phyloP scores from a whole-genome alignment of 2,888 invertebrate genomes.

The Baccha elongata region DNA sequence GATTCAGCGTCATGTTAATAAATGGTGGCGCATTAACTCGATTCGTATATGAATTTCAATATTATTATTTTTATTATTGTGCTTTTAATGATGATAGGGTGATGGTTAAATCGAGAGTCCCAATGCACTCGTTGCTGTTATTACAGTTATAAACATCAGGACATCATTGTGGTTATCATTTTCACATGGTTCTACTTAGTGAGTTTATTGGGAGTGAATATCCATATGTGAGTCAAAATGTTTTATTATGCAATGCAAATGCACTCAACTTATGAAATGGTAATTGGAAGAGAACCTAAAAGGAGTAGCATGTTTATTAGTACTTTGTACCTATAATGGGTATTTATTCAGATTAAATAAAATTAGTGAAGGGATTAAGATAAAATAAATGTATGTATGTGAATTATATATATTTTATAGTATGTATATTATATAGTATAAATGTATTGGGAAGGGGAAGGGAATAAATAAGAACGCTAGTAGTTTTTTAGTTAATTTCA shows the following conservation, averaged over 20 bases:
- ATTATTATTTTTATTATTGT: conserved; percentile 9
- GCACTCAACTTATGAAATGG: neutral
- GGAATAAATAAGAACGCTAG: too few species aligned
- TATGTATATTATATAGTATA: too few species aligned
- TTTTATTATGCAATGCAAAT: conserved; percentile 1
- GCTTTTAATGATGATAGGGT: conserved; percentile 45
- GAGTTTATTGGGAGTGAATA: conserved; percentile 3
- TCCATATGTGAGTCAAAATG: neutral
- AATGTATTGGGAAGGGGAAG: too few species aligned
- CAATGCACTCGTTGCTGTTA: conserved; percentile 46
- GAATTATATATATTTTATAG: too few species aligned
- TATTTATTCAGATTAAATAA: neutral
- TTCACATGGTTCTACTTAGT: conserved; percentile 43
- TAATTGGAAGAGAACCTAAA: neutral
- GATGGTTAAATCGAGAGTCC: conserved; percentile 24
- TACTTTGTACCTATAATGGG: neutral
- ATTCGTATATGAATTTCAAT: conserved; percentile 41
- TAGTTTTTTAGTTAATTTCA: too few species aligned
- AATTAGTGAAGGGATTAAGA: neutral
- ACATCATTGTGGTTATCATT: conserved; percentile 57
- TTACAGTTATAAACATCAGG: conserved; percentile 48
- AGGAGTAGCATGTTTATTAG: neutral
- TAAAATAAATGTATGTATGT: neutral
- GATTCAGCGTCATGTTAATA: conserved; percentile 41
- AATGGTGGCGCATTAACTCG: conserved; percentile 52